These are phyloP conservation scores for Apodemus speciosus DNA, from an alignment of 2,113 vertebrate species.

Conservation along the genomic window DNA sequence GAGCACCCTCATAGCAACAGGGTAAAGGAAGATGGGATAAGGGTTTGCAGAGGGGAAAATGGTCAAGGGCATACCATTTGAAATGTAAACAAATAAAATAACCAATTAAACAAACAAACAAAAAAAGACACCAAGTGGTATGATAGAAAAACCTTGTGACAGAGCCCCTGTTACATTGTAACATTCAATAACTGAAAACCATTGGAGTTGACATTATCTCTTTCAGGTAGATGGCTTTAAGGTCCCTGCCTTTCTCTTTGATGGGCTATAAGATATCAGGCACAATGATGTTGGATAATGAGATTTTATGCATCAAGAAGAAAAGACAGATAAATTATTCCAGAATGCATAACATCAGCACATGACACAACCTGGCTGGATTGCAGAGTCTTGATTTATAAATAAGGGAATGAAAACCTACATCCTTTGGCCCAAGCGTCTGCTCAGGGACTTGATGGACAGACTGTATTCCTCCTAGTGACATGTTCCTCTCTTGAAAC, in stretches of 20 bases:
- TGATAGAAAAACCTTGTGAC: background rate
- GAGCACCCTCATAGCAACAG: no score
- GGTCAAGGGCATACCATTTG: no score
- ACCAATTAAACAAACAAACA: no score
- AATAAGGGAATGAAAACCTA: background rate
- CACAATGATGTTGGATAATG: background rate
- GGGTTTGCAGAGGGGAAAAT: no score
- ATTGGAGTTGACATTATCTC: background rate
- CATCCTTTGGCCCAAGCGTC: background rate
- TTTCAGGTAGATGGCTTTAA: background rate
- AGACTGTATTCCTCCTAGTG: background rate
- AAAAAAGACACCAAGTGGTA: background rate
- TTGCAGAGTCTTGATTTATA: slow-evolving; percentile 20
- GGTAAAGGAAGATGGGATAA: no score
- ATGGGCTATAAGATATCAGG: background rate
- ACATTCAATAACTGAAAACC: background rate
- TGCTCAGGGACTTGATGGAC: background rate
- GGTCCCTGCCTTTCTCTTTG: background rate
- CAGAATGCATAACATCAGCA: background rate
- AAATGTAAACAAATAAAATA: no score
- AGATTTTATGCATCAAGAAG: slow-evolving; percentile 40
- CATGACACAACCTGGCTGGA: background rate
- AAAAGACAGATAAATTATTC: background rate
- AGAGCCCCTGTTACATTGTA: background rate
- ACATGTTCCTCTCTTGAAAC: background rate